phyloP scores from a whole-genome alignment of 2,888 invertebrate species.

The Caenorhabditis imperialis region DNA sequence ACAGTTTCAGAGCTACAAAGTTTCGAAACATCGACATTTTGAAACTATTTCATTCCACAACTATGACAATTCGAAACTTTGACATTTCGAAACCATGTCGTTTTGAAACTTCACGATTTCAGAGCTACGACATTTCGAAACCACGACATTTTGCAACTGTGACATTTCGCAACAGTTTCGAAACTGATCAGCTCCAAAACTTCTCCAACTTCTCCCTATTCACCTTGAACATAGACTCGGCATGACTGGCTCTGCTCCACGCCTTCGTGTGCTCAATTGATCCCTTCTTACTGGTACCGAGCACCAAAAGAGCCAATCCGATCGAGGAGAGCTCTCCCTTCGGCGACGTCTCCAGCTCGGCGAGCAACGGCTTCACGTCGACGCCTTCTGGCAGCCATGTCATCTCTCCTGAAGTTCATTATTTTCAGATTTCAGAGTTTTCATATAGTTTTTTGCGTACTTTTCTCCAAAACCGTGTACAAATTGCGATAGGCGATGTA shows the following conservation, averaged over 20 bases:
- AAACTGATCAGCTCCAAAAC: no score
- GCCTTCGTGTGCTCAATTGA: conserved; percentile 47
- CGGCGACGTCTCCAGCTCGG: conserved; percentile 51
- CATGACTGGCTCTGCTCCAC: conserved; percentile 49
- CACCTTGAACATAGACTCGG: conserved; percentile 59
- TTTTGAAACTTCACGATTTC: no score
- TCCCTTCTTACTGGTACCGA: conserved; percentile 36
- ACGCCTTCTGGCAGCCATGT: conserved; percentile 36
- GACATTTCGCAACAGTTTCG: no score
- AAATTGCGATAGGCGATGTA: conserved; percentile 52
- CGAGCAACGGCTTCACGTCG: conserved; percentile 33
- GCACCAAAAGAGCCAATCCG: conserved; percentile 50
- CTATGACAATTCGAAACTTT: no score
- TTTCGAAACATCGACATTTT: no score
- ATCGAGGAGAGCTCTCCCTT: conserved; percentile 61
- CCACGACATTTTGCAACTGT: no score
- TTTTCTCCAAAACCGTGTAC: conserved; percentile 35
- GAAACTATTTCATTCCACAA: no score
- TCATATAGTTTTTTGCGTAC: conserved; percentile 1
- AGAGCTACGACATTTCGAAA: no score
- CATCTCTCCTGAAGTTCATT: conserved; percentile 42
- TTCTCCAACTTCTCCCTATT: no score
- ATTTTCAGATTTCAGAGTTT: not conserved
- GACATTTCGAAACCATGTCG: no score
- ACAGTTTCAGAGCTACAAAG: no score